Base-by-base conservation (phyloP, 1,140 invertebrate species). In the Cepaea nemoralis region DNA sequence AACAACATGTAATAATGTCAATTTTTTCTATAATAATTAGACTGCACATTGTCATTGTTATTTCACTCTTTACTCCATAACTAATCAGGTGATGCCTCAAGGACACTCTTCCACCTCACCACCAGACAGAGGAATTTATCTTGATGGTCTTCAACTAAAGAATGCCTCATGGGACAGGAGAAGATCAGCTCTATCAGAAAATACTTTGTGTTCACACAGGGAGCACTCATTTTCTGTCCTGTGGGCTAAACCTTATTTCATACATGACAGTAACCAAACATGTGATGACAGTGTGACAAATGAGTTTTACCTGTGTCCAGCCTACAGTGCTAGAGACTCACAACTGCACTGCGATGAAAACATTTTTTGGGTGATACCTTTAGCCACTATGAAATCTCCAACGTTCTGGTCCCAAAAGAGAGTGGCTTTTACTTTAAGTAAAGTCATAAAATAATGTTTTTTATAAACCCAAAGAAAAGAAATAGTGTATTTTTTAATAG, bases 81-180 rank as follows among this genome's bases (percentile, higher is more conserved):
- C 74, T 86, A 69, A 83, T 55, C 85, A 91, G 90, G 88, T 91
- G 31, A 89, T 90, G 89, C 89, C 90, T 63, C 59, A 82, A 59
- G 86, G 85, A 1, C 75, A 86, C 14, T 80, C 75, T 14, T 85
- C 90, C 5, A 83, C 83, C 0, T 48, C 76, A 3, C 74, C 87
- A 42, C 86, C 89, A 45, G 67, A 81, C 45, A 80, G 85, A 70
- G 90, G 90, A 14, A 83, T 87, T 16, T 90, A 87, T 59, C 81
- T 90, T 2, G 85, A 83, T 24, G 87, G 88, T 16, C 81, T 91
- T 24, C 77, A 82, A 33, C 81, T 90, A 19, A 82, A 88, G 75
- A 89, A 91, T 83, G 90, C 90, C 55, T 81, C 84, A 24, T 91
- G 90, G 90, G 89, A 90, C 79, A 82, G 73, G 3, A 84, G 83